Base-by-base conservation (phyloP, 2,797 vertebrate species). In the Ptychadena robeensis region DNA sequence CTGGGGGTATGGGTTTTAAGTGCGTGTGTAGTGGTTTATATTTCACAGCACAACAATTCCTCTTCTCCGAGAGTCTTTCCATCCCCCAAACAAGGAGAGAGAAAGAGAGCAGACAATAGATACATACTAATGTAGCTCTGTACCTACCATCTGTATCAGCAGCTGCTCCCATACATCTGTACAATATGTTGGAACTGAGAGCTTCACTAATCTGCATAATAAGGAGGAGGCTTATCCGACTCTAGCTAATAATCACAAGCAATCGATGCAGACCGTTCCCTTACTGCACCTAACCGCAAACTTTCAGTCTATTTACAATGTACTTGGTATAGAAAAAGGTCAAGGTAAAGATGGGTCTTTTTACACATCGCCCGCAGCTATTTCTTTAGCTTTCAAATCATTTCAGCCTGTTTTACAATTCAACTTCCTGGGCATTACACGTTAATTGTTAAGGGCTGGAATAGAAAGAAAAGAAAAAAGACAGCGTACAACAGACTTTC, bases 171-270 rank as follows among this genome's bases (percentile, higher is more conserved):
- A 93, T 94, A 95, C 98, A 99, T 98, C 97, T 99, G 97, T 96
- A 98, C 97, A 98, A 98, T 97, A 99, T 99, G 97, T 95, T 97
- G 94, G 95, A 96, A 94, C 93, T 89, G 93, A 96, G 96, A 98
- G 97, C 96, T 96, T 94, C 93, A 94, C 96, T 99, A 98, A 98
- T 99, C 97, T 99, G 96, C 97, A 99, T 99, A 99, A 98, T 98
- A 98, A 98, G 96, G 95, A 98, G 96, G 95, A 96, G 96, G 95
- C 96, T 98, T 97, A 97, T 98, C 95, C 96, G 95, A 97, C 96
- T 96, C 96, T 95, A 96, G 96, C 96, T 99, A 97, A 98, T 98
- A 98, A 99, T 99, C 91, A 93, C 94, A 92, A 95, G 95, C 95
- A 96, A 98, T 98, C 93, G 93, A 98, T 97, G 96, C 94, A 95